Evolutionary conservation across 2,888 invertebrate species (phyloP).

Genomic region (Drosophila siamana): DNA sequence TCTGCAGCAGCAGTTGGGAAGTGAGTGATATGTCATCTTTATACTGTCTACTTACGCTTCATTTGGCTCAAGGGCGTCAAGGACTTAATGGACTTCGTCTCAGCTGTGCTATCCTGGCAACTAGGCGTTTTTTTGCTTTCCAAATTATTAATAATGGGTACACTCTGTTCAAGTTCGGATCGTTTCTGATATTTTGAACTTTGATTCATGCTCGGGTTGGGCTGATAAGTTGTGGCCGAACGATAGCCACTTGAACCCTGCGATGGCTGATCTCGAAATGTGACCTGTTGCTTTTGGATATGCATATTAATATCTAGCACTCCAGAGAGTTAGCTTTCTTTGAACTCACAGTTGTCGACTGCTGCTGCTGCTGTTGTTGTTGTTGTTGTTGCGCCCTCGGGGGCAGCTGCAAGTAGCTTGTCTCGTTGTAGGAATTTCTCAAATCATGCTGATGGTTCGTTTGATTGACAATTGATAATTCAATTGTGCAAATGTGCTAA

Average conservation of each 20-base stretch:
- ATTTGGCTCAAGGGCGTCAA: constrained; percentile 11
- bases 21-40: too few species aligned
- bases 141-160: neutral
- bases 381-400: neutral
- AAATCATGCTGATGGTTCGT: constrained; percentile 1
- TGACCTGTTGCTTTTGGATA: constrained; percentile 10
- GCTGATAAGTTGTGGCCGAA: neutral
- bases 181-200: neutral
- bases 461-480: neutral
- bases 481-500: neutral
- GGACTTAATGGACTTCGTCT: neutral
- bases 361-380: neutral
- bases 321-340: neutral
- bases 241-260: neutral
- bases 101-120: neutral
- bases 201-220: neutral
- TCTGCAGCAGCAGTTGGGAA: constrained; percentile 21
- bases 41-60: constrained; percentile 31
- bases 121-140: neutral
- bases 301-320: neutral
- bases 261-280: constrained; percentile 11
- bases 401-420: constrained; percentile 28
- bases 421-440: constrained; percentile 7
- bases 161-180: neutral
- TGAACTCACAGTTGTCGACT: constrained; percentile 5